Conservation (phyloP, 2,113 vertebrate genomes). For the Hoplias malabaricus region DNA sequence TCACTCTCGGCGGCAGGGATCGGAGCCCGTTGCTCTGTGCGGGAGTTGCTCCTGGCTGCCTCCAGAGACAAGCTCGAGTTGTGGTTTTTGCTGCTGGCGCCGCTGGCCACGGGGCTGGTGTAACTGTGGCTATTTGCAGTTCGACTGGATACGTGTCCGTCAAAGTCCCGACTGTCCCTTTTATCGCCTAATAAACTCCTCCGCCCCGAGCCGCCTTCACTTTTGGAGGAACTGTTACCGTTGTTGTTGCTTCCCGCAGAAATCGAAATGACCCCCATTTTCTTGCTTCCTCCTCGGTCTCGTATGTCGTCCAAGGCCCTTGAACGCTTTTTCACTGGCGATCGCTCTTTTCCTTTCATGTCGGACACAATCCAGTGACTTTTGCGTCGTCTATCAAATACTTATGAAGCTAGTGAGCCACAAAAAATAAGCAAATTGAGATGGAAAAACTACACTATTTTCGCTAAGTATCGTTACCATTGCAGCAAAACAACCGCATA, state of each 20-base stretch:
- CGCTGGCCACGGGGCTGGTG: constrained; percentile 69
- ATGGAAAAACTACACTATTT: constrained; percentile 3
- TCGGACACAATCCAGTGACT: constrained; percentile 54
- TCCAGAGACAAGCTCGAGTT: constrained; percentile 71
- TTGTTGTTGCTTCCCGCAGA: constrained; percentile 79
- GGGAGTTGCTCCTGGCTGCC: constrained; percentile 66
- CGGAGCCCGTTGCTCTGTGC: constrained; percentile 69
- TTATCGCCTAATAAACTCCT: constrained; percentile 83
- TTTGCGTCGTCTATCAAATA: constrained; percentile 32
- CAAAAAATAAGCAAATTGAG: neutral
- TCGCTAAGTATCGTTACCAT: constrained; percentile 68
- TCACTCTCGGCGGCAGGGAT: constrained; percentile 75
- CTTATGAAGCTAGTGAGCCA: constrained; percentile 1
- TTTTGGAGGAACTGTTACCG: constrained; percentile 76
- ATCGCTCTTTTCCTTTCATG: constrained; percentile 97
- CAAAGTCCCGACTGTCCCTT: constrained; percentile 82
- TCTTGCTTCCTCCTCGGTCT: constrained; percentile 88
- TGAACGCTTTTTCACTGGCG: constrained; percentile 92
- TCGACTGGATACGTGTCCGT: constrained; percentile 75
- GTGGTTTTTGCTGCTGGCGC: constrained; percentile 79
- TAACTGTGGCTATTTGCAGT: constrained; percentile 79
- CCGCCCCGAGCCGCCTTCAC: constrained; percentile 78
- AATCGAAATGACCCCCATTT: constrained; percentile 80
- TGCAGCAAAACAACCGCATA: constrained; percentile 75
- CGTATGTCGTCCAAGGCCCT: constrained; percentile 86